Percentiles rank a stretch among this genome's conserved stretches.
phyloP scores from a whole-genome alignment of 2,113 vertebrate species.

The Hippoglossus stenolepis region DNA sequence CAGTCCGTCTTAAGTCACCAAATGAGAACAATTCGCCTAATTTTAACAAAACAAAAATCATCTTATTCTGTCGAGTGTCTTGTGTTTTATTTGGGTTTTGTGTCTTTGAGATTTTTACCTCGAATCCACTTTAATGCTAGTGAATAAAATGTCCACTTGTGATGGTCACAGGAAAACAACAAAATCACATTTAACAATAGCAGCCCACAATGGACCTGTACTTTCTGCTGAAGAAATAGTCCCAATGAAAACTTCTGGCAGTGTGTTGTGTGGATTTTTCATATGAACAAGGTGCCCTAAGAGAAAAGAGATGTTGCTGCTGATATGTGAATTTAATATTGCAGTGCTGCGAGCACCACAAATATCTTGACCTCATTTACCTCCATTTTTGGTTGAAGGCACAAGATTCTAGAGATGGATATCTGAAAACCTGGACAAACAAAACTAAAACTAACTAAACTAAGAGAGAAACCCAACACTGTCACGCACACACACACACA shows the following conservation, averaged over 20 bases:
- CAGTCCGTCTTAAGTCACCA: no score
- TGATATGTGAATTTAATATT: background rate
- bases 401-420: background rate
- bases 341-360: background rate
- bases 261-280: no score
- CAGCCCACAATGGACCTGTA: background rate
- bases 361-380: background rate
- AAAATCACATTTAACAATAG: background rate
- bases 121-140: no score
- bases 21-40: no score
- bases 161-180: no score
- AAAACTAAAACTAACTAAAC: background rate
- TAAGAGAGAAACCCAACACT: conserved; percentile 10
- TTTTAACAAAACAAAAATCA: no score
- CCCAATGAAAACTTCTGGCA: no score
- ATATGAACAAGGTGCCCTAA: no score
- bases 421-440: background rate
- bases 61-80: no score
- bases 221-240: background rate
- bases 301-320: background rate
- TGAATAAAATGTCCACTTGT: no score
- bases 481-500: background rate
- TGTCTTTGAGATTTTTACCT: no score
- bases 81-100: no score
- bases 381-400: background rate